Percentiles rank a stretch among this genome's conserved stretches.
phyloP scores from a whole-genome alignment of 2,113 vertebrate genomes.

The Tyto alba region DNA sequence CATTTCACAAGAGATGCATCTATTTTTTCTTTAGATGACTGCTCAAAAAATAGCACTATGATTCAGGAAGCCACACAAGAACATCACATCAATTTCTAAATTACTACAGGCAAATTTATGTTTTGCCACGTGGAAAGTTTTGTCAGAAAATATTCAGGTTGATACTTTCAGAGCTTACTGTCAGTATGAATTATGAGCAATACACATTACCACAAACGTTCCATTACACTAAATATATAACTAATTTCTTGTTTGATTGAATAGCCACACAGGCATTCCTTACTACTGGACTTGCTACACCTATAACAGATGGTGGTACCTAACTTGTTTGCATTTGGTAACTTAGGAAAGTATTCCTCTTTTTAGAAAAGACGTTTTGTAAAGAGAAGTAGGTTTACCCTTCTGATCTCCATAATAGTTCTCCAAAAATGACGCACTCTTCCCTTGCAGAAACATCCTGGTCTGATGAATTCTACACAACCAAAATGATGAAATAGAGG shows the following conservation, averaged over 20 bases:
- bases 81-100: conserved; percentile 9
- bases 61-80: conserved; percentile 5
- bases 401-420: not conserved
- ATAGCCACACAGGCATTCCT: not conserved
- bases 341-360: not conserved
- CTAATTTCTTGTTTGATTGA: conserved; percentile 14
- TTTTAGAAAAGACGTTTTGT: not conserved
- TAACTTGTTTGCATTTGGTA: not conserved
- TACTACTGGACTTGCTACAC: conserved; percentile 32
- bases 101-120: conserved; percentile 20
- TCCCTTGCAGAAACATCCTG: not conserved
- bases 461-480: not conserved
- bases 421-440: not conserved
- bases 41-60: not conserved
- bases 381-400: not conserved
- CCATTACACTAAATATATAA: not conserved
- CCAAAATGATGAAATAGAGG: not conserved
- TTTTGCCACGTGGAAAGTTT: conserved; percentile 19
- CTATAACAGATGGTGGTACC: conserved; percentile 11
- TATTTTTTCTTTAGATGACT: conserved; percentile 5
- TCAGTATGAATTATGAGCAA: not conserved
- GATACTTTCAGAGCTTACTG: not conserved
- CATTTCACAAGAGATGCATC: not conserved
- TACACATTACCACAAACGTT: not conserved
- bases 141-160: conserved; percentile 17